phyloP scores from a whole-genome alignment of 2,888 invertebrate genomes.

The Chrysina gloriosa region DNA sequence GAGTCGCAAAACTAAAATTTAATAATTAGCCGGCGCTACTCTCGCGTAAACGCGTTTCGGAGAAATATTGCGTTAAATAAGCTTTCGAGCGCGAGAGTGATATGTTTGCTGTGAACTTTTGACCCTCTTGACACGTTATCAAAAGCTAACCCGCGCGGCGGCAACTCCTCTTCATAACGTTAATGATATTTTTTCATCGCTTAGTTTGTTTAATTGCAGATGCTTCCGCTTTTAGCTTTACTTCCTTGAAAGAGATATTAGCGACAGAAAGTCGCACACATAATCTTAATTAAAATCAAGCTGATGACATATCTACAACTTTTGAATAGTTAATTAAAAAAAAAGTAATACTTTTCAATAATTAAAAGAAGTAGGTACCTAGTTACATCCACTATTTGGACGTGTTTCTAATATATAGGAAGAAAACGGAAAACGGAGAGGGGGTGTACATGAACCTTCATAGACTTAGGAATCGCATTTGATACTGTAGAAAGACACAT shows the following conservation, averaged over 20 bases:
- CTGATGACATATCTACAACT: no score
- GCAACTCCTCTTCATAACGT: not conserved
- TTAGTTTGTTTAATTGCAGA: not conserved
- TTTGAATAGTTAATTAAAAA: no score
- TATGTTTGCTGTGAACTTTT: constrained; percentile 13
- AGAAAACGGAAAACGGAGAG: no score
- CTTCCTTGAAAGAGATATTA: not conserved
- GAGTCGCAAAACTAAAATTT: constrained; percentile 33
- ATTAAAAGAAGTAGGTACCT: no score
- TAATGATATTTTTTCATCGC: not conserved
- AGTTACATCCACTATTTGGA: no score
- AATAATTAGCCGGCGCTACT: constrained; percentile 18
- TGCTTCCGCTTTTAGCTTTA: not conserved
- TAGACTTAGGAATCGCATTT: no score
- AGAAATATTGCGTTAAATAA: constrained; percentile 9
- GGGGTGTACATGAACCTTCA: no score
- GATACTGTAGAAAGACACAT: no score
- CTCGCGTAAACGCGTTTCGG: not conserved
- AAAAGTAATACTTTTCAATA: no score
- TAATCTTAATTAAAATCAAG: no score
- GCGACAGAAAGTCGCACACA: not conserved
- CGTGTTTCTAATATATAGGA: no score
- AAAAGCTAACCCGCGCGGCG: not conserved
- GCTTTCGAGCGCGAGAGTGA: not conserved
- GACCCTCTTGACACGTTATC: not conserved